Conservation (phyloP, 2,113 vertebrate genomes). For the Trachemys scripta region DNA sequence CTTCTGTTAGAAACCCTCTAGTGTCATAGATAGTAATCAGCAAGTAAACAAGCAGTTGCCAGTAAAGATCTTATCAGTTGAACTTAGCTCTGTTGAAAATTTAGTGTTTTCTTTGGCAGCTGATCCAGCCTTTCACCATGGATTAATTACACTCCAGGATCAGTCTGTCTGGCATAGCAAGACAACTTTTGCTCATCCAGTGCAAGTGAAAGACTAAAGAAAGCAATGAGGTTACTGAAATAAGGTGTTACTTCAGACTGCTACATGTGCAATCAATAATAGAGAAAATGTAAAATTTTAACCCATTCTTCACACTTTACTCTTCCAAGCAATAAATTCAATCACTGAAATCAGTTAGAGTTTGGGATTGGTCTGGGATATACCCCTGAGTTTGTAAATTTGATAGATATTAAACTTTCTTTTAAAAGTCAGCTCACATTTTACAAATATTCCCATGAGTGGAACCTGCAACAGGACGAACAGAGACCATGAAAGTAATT, state of each 20-base stretch:
- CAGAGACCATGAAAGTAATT: background rate
- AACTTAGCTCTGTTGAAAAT: constrained; percentile 1
- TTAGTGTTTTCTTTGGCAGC: constrained; percentile 23
- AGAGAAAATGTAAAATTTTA: constrained; percentile 3
- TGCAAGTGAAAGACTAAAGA: constrained; percentile 11
- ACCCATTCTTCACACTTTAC: background rate
- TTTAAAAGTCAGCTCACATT: background rate
- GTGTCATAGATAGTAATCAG: background rate
- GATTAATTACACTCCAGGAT: constrained; percentile 30
- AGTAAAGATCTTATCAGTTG: background rate
- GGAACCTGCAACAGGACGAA: background rate
- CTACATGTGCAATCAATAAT: constrained; percentile 8
- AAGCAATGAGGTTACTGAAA: constrained; percentile 1
- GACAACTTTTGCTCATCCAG: constrained; percentile 44
- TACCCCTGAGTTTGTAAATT: background rate
- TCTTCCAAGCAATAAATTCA: background rate
- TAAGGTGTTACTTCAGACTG: background rate
- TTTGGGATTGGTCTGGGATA: background rate
- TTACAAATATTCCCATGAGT: background rate
- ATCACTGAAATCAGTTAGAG: background rate
- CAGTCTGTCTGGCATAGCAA: background rate
- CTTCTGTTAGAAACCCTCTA: constrained; percentile 1
- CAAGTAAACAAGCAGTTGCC: background rate
- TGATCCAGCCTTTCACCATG: constrained; percentile 11
- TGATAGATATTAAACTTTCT: background rate